A percentile compares a stretch with the other conserved stretches of the same genome.
phyloP scores from a whole-genome alignment of 1,140 invertebrate genomes.

The Microplitis mediator region DNA sequence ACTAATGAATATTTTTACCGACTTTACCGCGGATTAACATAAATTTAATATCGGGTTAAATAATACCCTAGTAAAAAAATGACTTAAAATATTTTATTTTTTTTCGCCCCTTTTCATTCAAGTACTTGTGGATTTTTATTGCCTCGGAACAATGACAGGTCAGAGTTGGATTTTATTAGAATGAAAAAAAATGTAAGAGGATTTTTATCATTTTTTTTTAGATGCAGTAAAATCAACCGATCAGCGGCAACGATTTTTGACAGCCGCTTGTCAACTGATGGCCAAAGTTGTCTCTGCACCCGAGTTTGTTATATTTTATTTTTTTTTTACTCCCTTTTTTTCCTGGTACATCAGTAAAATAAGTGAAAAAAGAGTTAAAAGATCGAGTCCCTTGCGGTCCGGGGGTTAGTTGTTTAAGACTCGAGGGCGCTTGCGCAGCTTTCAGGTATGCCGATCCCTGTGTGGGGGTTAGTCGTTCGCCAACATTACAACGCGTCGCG shows the following conservation, averaged over 20 bases:
- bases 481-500: constrained; percentile 50
- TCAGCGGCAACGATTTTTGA: not conserved
- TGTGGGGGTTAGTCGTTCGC: constrained; percentile 54
- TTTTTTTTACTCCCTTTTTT: not conserved
- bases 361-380: constrained; percentile 14
- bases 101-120: too few relatives aligned
- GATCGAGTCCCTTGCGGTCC: constrained; percentile 21
- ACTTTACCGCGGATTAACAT: too few relatives aligned
- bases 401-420: constrained; percentile 42
- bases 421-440: constrained; percentile 53
- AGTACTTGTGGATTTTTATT: too few relatives aligned
- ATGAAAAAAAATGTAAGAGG: too few relatives aligned
- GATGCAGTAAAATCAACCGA: not conserved
- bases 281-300: not conserved
- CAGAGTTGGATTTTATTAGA: too few relatives aligned
- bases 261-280: not conserved
- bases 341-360: not conserved
- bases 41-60: too few relatives aligned
- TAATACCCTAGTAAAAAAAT: too few relatives aligned
- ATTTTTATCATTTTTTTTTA: not conserved
- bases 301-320: not conserved
- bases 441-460: constrained; percentile 46
- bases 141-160: too few relatives aligned
- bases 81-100: too few relatives aligned
- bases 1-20: too few relatives aligned